Conservation (phyloP, 2,888 invertebrate genomes). For the Lycophotia porphyrea region DNA sequence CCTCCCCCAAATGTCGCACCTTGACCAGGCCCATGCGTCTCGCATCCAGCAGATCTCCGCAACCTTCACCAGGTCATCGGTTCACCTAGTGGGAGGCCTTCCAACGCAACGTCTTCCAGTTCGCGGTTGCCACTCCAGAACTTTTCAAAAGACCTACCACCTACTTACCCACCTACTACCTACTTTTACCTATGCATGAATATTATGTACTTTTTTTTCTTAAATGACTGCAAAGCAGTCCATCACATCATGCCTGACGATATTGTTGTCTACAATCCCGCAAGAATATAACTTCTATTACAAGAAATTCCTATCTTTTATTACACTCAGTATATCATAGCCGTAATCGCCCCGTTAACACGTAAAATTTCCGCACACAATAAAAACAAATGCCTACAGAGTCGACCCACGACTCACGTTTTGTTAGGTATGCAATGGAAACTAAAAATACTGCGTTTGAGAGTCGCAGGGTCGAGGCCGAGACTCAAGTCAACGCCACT, state of each 20-base stretch:
- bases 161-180: too few relatives aligned
- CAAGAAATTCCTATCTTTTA: constrained; percentile 36
- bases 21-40: too few relatives aligned
- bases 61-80: too few relatives aligned
- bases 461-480: constrained; percentile 74
- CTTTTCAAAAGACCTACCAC: too few relatives aligned
- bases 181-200: background rate
- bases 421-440: constrained; percentile 70
- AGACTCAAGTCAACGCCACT: constrained; percentile 77
- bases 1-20: too few relatives aligned
- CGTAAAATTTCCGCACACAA: constrained; percentile 54
- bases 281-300: background rate
- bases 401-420: constrained; percentile 60
- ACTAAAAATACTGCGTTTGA: constrained; percentile 66
- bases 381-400: constrained; percentile 64
- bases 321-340: constrained; percentile 45
- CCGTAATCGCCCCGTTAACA: constrained; percentile 41
- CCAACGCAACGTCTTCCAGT: too few relatives aligned
- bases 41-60: too few relatives aligned
- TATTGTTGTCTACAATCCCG: constrained; percentile 2
- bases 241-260: background rate
- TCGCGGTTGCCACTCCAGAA: too few relatives aligned
- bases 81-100: too few relatives aligned
- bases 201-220: background rate
- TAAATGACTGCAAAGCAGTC: background rate